Evolutionary conservation across 2,888 invertebrate species (phyloP), one percentile per base, ranked within the genome.

Genomic region (Polymixis flavicincta): DNA sequence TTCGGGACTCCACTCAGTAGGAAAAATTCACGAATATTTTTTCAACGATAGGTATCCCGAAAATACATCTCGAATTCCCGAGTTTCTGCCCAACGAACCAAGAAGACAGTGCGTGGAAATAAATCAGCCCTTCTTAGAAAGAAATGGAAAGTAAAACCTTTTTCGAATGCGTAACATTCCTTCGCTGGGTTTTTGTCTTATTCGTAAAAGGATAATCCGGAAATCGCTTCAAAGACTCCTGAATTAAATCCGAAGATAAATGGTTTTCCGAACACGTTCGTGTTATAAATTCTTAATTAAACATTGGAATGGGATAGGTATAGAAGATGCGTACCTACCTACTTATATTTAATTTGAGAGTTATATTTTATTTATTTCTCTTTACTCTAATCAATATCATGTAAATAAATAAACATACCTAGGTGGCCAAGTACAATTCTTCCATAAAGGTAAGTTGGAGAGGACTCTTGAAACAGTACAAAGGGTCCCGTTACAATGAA

Each of bases 161-260:
- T 80, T 52, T 28, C 65, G 37, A 59, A 76, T 19, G 25, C 52
- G 74, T 64, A 64, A 68, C 57, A 78, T 78, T 74, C 81, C 50
- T 45, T 32, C 19, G 25, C 63, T 6, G 32, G 48, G 22, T 55
- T 65, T 74, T 70, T 82, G 64, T 82, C 59, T 81, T 68, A 68
- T 81, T 81, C 64, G 42, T 59, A 76, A 65, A 76, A 66, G 76
- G 79, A 79, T 79, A 70, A 70, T 69, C 65, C 55, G 69, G 76
- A 81, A 75, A 82, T 76, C 55, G 64, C 55, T 76, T 82, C 54
- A 52, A 69, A 61, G 70, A 66, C 61, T 82, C 37, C 50, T 19
- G 28, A 79, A 69, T 76, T 68, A 68, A 80, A 78, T 79, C 28
- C 45, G 22, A 81, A 81, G 59, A 75, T 78, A 79, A 74, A 80